Percentiles rank a stretch among this genome's conserved stretches.
Evolutionary conservation across 2,113 vertebrate genomes (phyloP).

Genomic region (Chaenocephalus aceratus): DNA sequence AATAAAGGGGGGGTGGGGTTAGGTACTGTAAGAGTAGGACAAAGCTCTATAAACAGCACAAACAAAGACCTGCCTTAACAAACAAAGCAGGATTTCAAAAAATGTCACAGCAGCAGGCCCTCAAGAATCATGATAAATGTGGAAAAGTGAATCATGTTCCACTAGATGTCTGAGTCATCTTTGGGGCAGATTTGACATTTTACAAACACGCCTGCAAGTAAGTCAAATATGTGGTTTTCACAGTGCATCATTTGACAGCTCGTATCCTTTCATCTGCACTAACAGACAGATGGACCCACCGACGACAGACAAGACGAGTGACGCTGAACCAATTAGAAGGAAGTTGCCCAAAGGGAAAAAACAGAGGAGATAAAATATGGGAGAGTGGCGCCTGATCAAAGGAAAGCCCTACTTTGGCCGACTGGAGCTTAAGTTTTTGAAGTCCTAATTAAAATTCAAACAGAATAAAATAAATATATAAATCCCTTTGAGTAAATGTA

Average conservation of each 20-base stretch:
- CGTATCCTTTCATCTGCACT: constrained; percentile 73
- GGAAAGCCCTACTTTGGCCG: constrained; percentile 66
- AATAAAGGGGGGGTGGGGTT: constrained; percentile 33
- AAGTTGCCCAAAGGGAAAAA: constrained; percentile 73
- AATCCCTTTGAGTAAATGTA: constrained; percentile 71
- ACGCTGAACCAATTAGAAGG: constrained; percentile 75
- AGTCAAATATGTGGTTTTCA: not conserved
- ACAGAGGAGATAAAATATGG: constrained; percentile 44
- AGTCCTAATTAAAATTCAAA: constrained; percentile 84
- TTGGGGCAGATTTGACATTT: constrained; percentile 20
- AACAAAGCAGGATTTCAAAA: constrained; percentile 6
- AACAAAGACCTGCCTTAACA: constrained; percentile 26
- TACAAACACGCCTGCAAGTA: constrained; percentile 21
- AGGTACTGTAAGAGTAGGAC: not conserved
- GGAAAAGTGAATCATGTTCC: constrained; percentile 20
- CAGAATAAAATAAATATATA: constrained; percentile 77
- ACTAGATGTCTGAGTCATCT: constrained; percentile 30
- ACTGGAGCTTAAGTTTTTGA: constrained; percentile 75
- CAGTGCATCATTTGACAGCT: constrained; percentile 21
- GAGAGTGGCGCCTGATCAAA: constrained; percentile 81
- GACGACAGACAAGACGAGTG: constrained; percentile 66
- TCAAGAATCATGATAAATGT: constrained; percentile 10
- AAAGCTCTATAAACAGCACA: constrained; percentile 42
- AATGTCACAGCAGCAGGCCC: not conserved
- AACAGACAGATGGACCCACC: constrained; percentile 60